Conservation (phyloP, 2,888 invertebrate species). For the Chelonus formosanus region DNA sequence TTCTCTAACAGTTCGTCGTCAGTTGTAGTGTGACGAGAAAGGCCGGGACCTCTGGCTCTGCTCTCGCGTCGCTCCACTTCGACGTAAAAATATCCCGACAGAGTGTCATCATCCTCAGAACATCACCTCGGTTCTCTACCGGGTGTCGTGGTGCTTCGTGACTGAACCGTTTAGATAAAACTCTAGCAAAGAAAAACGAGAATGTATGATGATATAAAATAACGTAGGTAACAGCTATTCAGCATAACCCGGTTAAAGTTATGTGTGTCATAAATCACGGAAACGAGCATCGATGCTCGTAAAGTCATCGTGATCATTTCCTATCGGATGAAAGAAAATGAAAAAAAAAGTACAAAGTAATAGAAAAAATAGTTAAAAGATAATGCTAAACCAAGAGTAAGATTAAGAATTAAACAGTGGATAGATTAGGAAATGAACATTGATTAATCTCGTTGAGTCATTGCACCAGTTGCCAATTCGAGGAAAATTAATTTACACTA, state of each 20-base stretch:
- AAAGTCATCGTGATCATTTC: slow-evolving; percentile 60
- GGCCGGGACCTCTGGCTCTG: slow-evolving; percentile 29
- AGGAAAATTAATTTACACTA: slow-evolving; percentile 20
- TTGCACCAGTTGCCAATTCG: slow-evolving; percentile 4
- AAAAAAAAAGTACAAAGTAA: slow-evolving; percentile 37
- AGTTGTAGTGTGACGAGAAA: slow-evolving; percentile 8
- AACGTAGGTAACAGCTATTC: slow-evolving; percentile 39
- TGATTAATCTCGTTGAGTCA: slow-evolving; percentile 19
- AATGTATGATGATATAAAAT: slow-evolving; percentile 40
- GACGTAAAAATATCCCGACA: slow-evolving; percentile 56
- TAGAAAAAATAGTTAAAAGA: slow-evolving; percentile 35
- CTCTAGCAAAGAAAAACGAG: slow-evolving; percentile 24
- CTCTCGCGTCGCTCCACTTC: slow-evolving; percentile 51
- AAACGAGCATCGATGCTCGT: slow-evolving; percentile 62
- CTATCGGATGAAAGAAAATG: slow-evolving; percentile 40
- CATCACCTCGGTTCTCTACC: slow-evolving; percentile 39
- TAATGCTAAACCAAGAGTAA: neutral
- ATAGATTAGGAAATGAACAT: slow-evolving; percentile 5
- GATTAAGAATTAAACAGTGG: too few species aligned
- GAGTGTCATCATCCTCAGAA: slow-evolving; percentile 50
- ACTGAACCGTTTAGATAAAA: slow-evolving; percentile 23
- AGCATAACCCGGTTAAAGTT: slow-evolving; percentile 55
- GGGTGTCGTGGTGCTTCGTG: slow-evolving; percentile 39
- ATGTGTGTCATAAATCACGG: slow-evolving; percentile 59
- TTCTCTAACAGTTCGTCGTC: neutral